Base-by-base conservation (phyloP, 2,888 invertebrate species). In the Phasia obesa region DNA sequence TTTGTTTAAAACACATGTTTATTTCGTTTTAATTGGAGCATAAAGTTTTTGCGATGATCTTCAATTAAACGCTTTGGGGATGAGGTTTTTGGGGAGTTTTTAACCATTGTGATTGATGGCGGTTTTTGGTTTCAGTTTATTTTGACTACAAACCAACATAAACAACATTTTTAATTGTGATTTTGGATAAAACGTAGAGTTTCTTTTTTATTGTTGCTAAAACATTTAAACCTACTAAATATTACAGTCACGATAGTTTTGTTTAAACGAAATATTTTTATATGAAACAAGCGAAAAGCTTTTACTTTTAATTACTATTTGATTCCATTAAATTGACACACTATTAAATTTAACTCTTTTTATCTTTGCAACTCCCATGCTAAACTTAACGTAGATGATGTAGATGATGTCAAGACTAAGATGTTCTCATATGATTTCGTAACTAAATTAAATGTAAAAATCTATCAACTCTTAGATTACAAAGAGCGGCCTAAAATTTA, bases 91-190 rank as follows among this genome's bases (percentile, higher is more conserved):
- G 35, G n/a, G 42, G 13, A 42, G 49, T 38, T 42, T 62, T 42
- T 15, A 15, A 55, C 35, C 35, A 62, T n/a, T 60, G 49, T 75
- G 79, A 83, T 83, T 83, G 83, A 83, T 83, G 75, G 38, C 49
- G 79, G 78, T 71, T 75, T n/a, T 79, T 38, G 59, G 57, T 71
- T 83, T 79, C 83, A 79, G 38, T 57, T 51, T 47, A 82, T 69
- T 77, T 73, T 69, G 59, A 53, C 51, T 21, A 17, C 23, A 31
- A 21, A 64, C 31, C 38, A 67, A 67, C 55, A 65, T 71, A 49
- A 49, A 38, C 27, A 59, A 42, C 38, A 51, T 11, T 64, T 57
- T 57, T 60, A n/a, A 17, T 15, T 64, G 13, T 49, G 7, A 15
- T 74, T 27, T 38, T 38, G 21, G 64, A 49, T 71, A n/a, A 31